These are phyloP conservation scores for Limnephilus rhombicus DNA, from an alignment of 2,888 invertebrate species.

Conservation along the genomic window DNA sequence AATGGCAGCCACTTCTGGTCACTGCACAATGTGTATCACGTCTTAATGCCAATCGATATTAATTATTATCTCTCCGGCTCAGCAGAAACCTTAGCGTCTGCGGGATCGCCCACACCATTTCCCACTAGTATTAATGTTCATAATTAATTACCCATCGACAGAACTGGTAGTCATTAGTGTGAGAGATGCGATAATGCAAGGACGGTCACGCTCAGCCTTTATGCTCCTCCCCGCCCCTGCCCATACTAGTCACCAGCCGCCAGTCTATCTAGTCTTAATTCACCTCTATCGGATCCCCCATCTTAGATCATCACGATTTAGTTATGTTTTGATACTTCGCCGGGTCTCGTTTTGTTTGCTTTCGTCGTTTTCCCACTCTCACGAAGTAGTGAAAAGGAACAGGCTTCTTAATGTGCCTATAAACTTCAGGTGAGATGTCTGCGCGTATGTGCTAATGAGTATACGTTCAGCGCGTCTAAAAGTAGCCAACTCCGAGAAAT, in stretches of 20 bases:
- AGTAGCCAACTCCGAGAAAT: neutral
- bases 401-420: neutral
- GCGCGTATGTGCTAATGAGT: neutral
- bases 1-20: neutral
- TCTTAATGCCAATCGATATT: constrained; percentile 19
- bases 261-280: neutral
- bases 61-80: neutral
- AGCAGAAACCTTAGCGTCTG: neutral
- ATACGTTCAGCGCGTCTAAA: neutral
- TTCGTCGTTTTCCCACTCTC: constrained; percentile 10
- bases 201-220: constrained; percentile 14
- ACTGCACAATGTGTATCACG: neutral
- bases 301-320: constrained; percentile 36
- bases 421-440: neutral
- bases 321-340: constrained; percentile 7
- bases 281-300: neutral
- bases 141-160: constrained; percentile 43
- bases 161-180: constrained; percentile 42
- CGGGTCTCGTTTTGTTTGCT: neutral
- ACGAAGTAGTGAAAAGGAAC: constrained; percentile 13
- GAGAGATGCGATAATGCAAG: constrained; percentile 48
- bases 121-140: constrained; percentile 29
- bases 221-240: neutral
- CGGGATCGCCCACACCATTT: constrained; percentile 18
- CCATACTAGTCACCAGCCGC: constrained; percentile 29